These are phyloP conservation scores for Harpegnathos saltator DNA, from an alignment of 1,140 invertebrate species.

Conservation along the genomic window DNA sequence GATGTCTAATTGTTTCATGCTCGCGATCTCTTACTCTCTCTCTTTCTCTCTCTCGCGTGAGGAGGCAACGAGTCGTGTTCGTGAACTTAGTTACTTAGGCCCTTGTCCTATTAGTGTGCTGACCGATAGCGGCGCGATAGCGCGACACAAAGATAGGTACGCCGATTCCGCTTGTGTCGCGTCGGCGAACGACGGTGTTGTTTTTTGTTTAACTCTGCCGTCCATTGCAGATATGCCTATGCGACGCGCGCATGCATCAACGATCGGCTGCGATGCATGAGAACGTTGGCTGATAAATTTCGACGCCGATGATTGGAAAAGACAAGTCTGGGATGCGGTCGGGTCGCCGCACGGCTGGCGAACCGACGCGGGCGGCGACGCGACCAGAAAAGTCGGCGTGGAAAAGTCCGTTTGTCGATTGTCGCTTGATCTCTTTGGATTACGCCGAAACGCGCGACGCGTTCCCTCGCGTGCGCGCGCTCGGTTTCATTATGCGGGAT, in stretches of 20 bases:
- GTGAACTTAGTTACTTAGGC: too few relatives aligned
- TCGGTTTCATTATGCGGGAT: conserved; percentile 39
- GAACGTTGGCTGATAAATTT: conserved; percentile 8
- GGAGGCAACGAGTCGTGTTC: conserved; percentile 18
- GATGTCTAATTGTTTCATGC: too few relatives aligned
- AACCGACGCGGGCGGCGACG: neutral
- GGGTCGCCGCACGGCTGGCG: too few relatives aligned
- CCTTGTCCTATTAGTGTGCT: too few relatives aligned
- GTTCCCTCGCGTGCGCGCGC: conserved; percentile 32
- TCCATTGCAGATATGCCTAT: too few relatives aligned
- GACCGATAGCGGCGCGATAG: too few relatives aligned
- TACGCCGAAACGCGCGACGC: neutral
- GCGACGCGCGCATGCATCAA: too few relatives aligned
- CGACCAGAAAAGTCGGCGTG: conserved; percentile 18
- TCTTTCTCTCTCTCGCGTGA: neutral
- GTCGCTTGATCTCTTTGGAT: conserved; percentile 57
- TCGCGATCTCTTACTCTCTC: neutral
- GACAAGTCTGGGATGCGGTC: neutral
- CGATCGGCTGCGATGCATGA: too few relatives aligned
- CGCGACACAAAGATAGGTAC: too few relatives aligned
- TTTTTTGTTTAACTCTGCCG: too few relatives aligned
- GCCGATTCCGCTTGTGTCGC: too few relatives aligned
- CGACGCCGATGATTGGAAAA: neutral
- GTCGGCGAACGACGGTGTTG: too few relatives aligned
- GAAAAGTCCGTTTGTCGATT: conserved; percentile 55